Conservation (phyloP, 1,140 invertebrate genomes). For the Rhyacophila brunnea region DNA sequence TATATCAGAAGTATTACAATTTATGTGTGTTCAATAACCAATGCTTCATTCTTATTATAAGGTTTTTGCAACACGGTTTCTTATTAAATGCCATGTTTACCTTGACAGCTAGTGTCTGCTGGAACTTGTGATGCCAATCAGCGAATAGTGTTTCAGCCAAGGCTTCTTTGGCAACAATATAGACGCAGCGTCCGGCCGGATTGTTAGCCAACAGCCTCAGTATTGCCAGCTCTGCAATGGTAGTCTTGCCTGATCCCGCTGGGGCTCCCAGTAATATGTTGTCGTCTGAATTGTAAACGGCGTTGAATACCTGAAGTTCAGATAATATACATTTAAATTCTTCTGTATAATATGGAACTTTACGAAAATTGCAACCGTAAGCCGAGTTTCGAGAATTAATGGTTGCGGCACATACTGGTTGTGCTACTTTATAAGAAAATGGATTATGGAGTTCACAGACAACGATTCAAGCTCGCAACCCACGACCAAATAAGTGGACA, state of each 20-base stretch:
- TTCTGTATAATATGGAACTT: too few species aligned
- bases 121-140: constrained; percentile 92
- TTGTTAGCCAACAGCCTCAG: constrained; percentile 81
- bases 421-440: too few species aligned
- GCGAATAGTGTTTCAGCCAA: constrained; percentile 88
- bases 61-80: constrained; percentile 2
- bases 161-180: constrained; percentile 89
- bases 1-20: too few species aligned
- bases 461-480: too few species aligned
- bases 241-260: constrained; percentile 95
- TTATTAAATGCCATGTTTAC: constrained; percentile 38
- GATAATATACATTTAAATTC: not conserved
- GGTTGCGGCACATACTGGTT: too few species aligned
- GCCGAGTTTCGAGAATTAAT: too few species aligned
- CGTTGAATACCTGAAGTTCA: constrained; percentile 83
- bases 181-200: constrained; percentile 79
- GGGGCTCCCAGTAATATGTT: constrained; percentile 98
- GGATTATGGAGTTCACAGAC: too few species aligned
- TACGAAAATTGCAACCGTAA: too few species aligned
- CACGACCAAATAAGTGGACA: too few species aligned
- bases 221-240: constrained; percentile 96
- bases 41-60: too few species aligned
- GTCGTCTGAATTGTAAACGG: constrained; percentile 97
- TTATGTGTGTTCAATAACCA: too few species aligned
- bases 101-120: constrained; percentile 75